These are phyloP conservation scores for Bhutanitis thaidina DNA, from an alignment of 2,888 invertebrate species.

Conservation along the genomic window DNA sequence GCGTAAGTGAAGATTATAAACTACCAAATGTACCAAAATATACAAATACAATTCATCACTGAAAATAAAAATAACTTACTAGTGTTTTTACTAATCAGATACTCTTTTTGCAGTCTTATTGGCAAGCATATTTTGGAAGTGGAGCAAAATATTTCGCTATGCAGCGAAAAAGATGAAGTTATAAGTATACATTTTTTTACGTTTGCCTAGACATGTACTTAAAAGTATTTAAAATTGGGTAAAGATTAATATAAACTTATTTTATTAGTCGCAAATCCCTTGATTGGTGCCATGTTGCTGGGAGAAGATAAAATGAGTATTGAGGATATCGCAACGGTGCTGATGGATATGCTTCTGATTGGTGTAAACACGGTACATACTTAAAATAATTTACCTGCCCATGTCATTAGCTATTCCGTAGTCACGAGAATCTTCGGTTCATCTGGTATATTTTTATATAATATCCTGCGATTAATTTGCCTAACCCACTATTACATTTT, in stretches of 20 bases:
- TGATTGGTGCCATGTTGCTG: conserved; percentile 78
- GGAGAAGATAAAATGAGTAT: conserved; percentile 75
- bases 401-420: too few relatives aligned
- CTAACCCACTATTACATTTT: too few relatives aligned
- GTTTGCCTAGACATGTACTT: too few relatives aligned
- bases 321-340: conserved; percentile 81
- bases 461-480: too few relatives aligned
- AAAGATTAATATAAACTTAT: not conserved
- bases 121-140: conserved; percentile 80
- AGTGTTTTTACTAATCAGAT: too few relatives aligned
- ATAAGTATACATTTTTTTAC: conserved; percentile 28
- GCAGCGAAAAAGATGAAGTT: conserved; percentile 30
- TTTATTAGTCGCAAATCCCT: conserved; percentile 35
- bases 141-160: conserved; percentile 52
- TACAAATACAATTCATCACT: too few relatives aligned
- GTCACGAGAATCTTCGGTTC: too few relatives aligned
- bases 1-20: too few relatives aligned
- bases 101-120: conserved; percentile 66
- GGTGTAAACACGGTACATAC: conserved; percentile 81
- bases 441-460: too few relatives aligned
- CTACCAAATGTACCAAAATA: too few relatives aligned
- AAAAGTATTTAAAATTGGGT: not conserved
- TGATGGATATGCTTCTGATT: conserved; percentile 83
- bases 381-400: too few relatives aligned
- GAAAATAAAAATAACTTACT: too few relatives aligned